Evolutionary conservation across 2,888 invertebrate species (phyloP).

Genomic region (Agrochola litura): DNA sequence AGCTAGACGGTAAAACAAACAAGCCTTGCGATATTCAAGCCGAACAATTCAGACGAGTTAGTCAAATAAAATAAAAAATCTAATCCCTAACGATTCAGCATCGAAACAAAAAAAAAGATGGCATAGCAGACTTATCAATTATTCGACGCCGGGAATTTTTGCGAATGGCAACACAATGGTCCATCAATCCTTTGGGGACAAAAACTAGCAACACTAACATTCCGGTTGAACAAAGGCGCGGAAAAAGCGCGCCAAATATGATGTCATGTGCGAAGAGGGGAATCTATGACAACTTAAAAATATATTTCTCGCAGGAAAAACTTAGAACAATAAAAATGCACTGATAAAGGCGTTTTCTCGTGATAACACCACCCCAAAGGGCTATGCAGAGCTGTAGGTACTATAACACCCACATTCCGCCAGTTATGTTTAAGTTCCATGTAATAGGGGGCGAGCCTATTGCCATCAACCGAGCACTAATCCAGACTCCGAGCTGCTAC

Average conservation of each 20-base stretch:
- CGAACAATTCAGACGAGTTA: constrained; percentile 66
- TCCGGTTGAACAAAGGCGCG: constrained; percentile 77
- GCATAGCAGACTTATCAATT: constrained; percentile 82
- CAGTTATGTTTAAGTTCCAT: too few species aligned
- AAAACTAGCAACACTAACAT: constrained; percentile 85
- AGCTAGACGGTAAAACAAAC: constrained; percentile 69
- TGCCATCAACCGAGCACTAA: too few species aligned
- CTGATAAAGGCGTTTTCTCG: not conserved
- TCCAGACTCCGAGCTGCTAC: too few species aligned
- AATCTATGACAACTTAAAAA: constrained; percentile 24
- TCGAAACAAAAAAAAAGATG: constrained; percentile 71
- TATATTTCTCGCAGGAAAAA: constrained; percentile 1
- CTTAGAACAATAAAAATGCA: not conserved
- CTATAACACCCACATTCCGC: too few species aligned
- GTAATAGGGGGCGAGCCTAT: too few species aligned
- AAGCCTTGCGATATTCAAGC: constrained; percentile 56
- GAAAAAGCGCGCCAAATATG: constrained; percentile 71
- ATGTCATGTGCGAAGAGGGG: constrained; percentile 44
- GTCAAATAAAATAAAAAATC: constrained; percentile 73
- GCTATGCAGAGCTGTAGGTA: too few species aligned
- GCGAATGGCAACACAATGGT: constrained; percentile 86
- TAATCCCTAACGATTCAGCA: constrained; percentile 82
- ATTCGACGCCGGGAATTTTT: constrained; percentile 83
- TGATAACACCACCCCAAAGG: too few species aligned
- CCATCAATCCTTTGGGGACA: constrained; percentile 81